These are phyloP conservation scores for Piaya cayana DNA, from an alignment of 2,113 vertebrate species.

Conservation along the genomic window DNA sequence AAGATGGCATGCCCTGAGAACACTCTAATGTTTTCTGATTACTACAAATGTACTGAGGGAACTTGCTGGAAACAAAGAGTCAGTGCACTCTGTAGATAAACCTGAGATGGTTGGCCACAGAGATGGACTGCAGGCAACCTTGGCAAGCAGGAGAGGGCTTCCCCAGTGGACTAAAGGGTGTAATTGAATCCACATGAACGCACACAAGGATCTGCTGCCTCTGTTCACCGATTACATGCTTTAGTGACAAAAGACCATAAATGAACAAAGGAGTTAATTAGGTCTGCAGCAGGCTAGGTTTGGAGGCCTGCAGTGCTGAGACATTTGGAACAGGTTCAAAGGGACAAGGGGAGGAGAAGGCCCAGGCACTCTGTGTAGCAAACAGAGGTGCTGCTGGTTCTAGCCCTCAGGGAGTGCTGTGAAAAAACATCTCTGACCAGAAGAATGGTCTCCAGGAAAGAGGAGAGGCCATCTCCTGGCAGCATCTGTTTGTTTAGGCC, in stretches of 20 bases:
- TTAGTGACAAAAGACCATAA: constrained; percentile 49
- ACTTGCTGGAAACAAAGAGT: background rate
- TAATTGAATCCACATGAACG: background rate
- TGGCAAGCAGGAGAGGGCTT: background rate
- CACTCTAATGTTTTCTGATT: background rate
- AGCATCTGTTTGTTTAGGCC: constrained; percentile 9
- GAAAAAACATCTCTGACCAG: background rate
- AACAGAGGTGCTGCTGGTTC: constrained; percentile 17
- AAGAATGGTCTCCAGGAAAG: background rate
- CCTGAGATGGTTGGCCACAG: background rate
- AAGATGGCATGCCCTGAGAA: background rate
- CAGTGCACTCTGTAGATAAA: background rate
- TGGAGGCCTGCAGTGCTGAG: constrained; percentile 17
- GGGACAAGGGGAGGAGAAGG: background rate
- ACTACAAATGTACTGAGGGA: background rate
- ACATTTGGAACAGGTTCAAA: constrained; percentile 33
- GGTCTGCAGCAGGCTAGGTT: background rate
- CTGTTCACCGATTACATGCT: background rate
- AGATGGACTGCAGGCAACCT: background rate
- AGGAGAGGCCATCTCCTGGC: background rate
- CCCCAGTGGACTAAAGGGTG: background rate
- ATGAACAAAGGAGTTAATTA: constrained; percentile 60
- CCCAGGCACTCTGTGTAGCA: background rate
- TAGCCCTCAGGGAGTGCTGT: background rate
- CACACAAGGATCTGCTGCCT: background rate